phyloP scores from a whole-genome alignment of 2,797 vertebrate species.

The Semotilus atromaculatus region DNA sequence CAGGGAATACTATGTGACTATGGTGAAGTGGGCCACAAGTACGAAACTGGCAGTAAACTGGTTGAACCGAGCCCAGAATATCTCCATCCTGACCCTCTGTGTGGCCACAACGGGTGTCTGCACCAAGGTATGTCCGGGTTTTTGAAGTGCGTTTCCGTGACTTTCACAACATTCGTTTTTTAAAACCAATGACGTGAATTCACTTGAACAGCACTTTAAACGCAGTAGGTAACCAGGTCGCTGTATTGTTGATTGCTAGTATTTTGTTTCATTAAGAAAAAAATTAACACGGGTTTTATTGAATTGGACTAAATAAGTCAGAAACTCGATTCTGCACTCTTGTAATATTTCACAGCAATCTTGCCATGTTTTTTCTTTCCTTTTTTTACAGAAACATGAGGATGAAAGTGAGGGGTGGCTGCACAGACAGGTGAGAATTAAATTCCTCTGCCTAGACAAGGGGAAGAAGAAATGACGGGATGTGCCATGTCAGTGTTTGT shows the following conservation, averaged over 20 bases:
- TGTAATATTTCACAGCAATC: neutral
- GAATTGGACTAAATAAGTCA: neutral
- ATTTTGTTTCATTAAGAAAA: neutral
- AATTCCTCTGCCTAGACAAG: neutral
- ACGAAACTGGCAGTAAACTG: slow-evolving; percentile 97
- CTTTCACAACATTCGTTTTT: neutral
- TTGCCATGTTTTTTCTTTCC: neutral
- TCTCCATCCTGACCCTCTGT: slow-evolving; percentile 94
- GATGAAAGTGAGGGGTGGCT: slow-evolving; percentile 95
- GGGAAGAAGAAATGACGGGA: neutral
- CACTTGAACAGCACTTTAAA: neutral
- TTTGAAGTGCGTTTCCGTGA: neutral
- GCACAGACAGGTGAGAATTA: slow-evolving; percentile 87
- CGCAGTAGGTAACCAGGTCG: neutral
- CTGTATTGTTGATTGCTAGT: neutral
- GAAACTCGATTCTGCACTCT: neutral
- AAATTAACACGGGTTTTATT: neutral
- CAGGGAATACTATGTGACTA: slow-evolving; percentile 95
- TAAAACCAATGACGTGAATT: neutral
- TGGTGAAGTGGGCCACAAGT: slow-evolving; percentile 98
- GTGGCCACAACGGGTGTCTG: slow-evolving; percentile 96
- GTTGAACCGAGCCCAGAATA: slow-evolving; percentile 96
- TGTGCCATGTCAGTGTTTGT: slow-evolving; percentile 16
- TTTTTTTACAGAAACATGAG: slow-evolving; percentile 89
- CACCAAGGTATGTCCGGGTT: slow-evolving; percentile 83